Evolutionary conservation across 92 coral and sea anemone species (phyloP).

Genomic region (Palythoa grandiflora): DNA sequence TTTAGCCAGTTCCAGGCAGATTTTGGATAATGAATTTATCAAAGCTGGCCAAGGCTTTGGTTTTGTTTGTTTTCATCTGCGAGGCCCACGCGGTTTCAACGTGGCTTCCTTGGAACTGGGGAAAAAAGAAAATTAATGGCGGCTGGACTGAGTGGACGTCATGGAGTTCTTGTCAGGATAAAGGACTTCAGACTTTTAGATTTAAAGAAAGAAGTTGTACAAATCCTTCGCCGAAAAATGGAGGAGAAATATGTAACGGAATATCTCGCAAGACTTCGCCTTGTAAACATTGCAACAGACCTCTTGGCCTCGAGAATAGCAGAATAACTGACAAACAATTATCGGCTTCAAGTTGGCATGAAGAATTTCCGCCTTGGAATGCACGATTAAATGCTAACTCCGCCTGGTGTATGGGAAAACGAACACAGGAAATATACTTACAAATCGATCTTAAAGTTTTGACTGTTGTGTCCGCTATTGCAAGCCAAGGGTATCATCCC

Average conservation of each 20-base stretch:
- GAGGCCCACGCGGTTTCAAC: conserved; percentile 33
- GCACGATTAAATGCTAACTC: conserved; percentile 82
- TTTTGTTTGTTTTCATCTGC: conserved; percentile 45
- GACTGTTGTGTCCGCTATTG: conserved; percentile 78
- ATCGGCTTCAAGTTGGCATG: conserved; percentile 75
- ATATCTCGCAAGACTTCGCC: conserved; percentile 64
- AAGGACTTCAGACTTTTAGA: conserved; percentile 70
- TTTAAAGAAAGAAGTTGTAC: conserved; percentile 75
- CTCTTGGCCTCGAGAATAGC: conserved; percentile 82
- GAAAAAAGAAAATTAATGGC: conserved; percentile 69
- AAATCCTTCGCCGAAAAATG: conserved; percentile 80
- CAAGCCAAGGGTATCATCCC: conserved; percentile 86
- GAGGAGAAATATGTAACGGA: conserved; percentile 81
- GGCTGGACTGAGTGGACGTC: conserved; percentile 86
- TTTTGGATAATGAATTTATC: conserved; percentile 18
- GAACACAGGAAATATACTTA: conserved; percentile 66
- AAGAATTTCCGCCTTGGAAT: conserved; percentile 71
- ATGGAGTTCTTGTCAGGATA: conserved; percentile 80
- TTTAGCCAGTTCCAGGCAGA: neutral
- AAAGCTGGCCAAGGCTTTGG: conserved; percentile 3
- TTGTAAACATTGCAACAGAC: conserved; percentile 76
- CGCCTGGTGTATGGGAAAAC: conserved; percentile 84
- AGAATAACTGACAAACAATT: conserved; percentile 64
- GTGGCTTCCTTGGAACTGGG: conserved; percentile 73
- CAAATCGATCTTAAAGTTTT: conserved; percentile 76